A percentile compares a stretch with the other conserved stretches of the same genome.
Conservation (phyloP, 2,113 vertebrate genomes). For the Eublepharis macularius region DNA sequence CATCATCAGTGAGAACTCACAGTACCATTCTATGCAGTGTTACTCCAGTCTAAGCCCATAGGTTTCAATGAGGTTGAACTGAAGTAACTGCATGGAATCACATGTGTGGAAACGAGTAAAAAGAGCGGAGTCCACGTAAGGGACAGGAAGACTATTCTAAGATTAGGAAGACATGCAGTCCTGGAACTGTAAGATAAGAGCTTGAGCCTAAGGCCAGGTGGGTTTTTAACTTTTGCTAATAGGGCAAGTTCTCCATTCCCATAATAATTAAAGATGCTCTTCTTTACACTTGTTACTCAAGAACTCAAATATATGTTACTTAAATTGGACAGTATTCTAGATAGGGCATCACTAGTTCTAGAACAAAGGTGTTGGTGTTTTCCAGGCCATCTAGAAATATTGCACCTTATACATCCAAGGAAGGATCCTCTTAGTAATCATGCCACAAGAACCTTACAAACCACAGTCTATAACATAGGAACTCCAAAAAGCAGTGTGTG, state of each 20-base stretch:
- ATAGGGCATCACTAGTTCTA: background rate
- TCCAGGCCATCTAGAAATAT: background rate
- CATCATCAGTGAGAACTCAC: too few relatives aligned
- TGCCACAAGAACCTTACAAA: background rate
- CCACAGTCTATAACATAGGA: background rate
- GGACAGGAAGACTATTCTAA: background rate
- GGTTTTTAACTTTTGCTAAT: background rate
- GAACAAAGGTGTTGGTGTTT: background rate
- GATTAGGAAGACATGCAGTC: background rate
- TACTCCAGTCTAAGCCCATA: too few relatives aligned
- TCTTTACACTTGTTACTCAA: background rate
- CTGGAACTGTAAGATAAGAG: background rate
- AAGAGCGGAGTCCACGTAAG: background rate
- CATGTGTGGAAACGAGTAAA: too few relatives aligned
- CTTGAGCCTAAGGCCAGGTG: background rate
- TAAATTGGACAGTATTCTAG: background rate
- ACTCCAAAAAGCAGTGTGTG: background rate
- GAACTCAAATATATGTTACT: background rate
- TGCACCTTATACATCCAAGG: background rate
- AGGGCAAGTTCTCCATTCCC: background rate
- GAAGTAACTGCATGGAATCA: too few relatives aligned
- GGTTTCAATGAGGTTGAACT: too few relatives aligned
- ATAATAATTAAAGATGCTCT: background rate
- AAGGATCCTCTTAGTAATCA: background rate
- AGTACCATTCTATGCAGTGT: too few relatives aligned